Evolutionary conservation across 2,113 vertebrate species (phyloP), one percentile per base, ranked within the genome.

Genomic region (Microcebus tavaratra): DNA sequence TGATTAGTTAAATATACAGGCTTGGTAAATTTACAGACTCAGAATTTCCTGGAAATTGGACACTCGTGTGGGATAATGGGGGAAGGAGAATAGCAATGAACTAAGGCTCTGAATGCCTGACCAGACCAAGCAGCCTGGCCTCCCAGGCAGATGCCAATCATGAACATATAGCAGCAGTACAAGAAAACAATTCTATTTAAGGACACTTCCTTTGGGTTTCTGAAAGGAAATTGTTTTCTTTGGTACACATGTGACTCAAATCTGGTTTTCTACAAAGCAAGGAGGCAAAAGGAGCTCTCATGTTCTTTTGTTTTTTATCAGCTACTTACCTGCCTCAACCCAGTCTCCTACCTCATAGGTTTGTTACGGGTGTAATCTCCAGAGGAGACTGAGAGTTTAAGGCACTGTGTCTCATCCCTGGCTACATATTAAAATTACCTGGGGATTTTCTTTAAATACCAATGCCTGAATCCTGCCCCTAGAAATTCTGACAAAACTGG

Each of bases 1-100:
- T 95, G n/a, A 42, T 82, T 9, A 65, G 72, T 7, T 86, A 72
- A 72, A 79, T 87, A 48, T 85, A 84, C 4, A 94, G 59, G 68
- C 8, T 72, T 65, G 23, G 81, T 36, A 73, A 90, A 86, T 80
- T 39, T 88, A 87, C 6, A 94, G 53, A 75, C 5, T 72, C 53
- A 81, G 45, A 90, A 96, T 92, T 94, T 82, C 81, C 27, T 90
- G 59, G 29, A 92, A 96, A 84, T n/a, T 90, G 34, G 70, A 21
- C 42, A 93, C 17, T 29, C 93, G 53, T 34, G 18, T 89, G 39
- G 20, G 50, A 81, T 67, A 15, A n/a, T n/a, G 2, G 36, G 18
- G 42, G 18, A 83, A 94, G 42, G 50, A 94, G 65, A 94, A 88
- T 45, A 82, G 67, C 42, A 95, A 80, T 88, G 75, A 83, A 75